These are phyloP conservation scores for Nomada ruficornis DNA, from an alignment of 2,888 invertebrate genomes.

Conservation along the genomic window DNA sequence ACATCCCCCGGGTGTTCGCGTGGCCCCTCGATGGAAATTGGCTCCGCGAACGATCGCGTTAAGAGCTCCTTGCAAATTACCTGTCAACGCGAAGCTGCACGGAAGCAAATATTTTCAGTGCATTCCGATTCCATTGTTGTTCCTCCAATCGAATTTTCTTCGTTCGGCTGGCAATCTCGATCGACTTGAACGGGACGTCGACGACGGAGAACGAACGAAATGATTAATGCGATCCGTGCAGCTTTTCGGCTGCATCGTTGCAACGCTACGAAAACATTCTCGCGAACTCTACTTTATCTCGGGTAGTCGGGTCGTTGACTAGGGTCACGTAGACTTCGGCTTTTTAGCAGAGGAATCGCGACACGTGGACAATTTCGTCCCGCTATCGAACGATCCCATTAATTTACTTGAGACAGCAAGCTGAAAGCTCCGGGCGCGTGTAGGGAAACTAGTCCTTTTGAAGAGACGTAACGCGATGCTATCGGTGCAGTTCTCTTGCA, in stretches of 20 bases:
- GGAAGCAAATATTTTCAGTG: slow-evolving; percentile 3
- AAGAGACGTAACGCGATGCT: not conserved
- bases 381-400: slow-evolving; percentile 3
- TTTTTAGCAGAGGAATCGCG: not conserved
- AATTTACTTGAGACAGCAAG: not conserved
- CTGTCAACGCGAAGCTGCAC: slow-evolving; percentile 5
- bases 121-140: not conserved
- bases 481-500: not conserved
- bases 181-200: not conserved
- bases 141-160: slow-evolving; percentile 16
- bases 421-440: not conserved
- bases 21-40: slow-evolving; percentile 26
- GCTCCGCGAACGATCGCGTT: not conserved
- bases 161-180: not conserved
- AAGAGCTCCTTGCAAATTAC: slow-evolving; percentile 15
- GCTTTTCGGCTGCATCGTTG: slow-evolving; percentile 6
- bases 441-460: not conserved
- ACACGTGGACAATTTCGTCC: not conserved
- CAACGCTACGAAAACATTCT: not conserved
- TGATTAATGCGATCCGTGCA: slow-evolving; percentile 12
- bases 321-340: slow-evolving; percentile 3
- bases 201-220: not conserved
- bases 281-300: not conserved
- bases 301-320: slow-evolving; percentile 19
- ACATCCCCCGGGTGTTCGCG: not conserved